phyloP scores from a whole-genome alignment of 2,113 vertebrate species.

The Puntigrus tetrazona region DNA sequence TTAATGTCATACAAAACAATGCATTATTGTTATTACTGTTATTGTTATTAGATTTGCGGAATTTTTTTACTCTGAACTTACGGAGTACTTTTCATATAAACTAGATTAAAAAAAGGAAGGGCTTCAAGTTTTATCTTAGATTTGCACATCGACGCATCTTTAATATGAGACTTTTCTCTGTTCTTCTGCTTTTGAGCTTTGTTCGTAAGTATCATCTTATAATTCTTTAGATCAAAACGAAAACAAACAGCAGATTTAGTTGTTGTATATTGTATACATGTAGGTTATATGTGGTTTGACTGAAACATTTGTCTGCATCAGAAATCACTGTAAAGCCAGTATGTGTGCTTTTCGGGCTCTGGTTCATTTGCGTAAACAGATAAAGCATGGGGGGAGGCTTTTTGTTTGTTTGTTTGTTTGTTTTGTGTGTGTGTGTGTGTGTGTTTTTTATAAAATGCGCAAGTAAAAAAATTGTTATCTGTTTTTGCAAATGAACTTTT shows the following conservation, averaged over 20 bases:
- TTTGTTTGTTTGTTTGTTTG: too few species aligned
- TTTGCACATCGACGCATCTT: not conserved
- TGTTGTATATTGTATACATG: not conserved
- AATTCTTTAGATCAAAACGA: not conserved
- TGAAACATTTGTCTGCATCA: not conserved
- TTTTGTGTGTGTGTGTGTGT: too few species aligned
- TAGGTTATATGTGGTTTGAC: not conserved
- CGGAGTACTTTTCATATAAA: not conserved
- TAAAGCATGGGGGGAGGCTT: too few species aligned
- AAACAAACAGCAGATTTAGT: not conserved
- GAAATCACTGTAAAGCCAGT: not conserved
- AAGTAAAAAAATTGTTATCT: too few species aligned
- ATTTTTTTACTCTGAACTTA: not conserved
- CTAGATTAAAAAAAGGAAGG: not conserved
- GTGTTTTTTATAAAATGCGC: too few species aligned
- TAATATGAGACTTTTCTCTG: not conserved
- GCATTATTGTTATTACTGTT: not conserved
- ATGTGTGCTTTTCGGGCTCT: not conserved
- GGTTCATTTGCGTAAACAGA: too few species aligned
- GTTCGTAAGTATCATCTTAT: constrained; percentile 20
- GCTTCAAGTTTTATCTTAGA: not conserved
- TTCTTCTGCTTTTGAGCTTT: not conserved
- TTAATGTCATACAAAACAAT: not conserved
- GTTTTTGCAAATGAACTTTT: too few species aligned
- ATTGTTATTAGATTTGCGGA: not conserved